A percentile compares a stretch with the other conserved stretches of the same genome.
Conservation (phyloP, 2,797 vertebrate species). For the Graptemys geographica region DNA sequence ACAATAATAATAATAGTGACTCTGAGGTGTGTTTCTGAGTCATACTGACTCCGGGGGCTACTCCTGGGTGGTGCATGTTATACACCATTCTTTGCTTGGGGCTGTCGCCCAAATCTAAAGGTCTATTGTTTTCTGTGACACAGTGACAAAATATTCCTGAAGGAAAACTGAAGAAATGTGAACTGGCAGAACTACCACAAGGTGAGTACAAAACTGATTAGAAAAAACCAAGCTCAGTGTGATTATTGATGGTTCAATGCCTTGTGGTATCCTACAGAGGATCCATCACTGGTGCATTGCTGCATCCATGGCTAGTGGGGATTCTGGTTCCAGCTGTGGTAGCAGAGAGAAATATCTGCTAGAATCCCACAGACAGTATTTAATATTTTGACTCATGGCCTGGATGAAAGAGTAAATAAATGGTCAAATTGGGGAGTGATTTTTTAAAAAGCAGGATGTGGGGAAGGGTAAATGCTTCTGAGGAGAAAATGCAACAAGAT, state of each 20-base stretch:
- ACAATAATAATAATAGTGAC: accelerated
- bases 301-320: background rate
- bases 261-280: background rate
- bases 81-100: background rate
- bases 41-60: background rate
- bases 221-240: background rate
- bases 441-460: background rate
- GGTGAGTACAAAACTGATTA: background rate
- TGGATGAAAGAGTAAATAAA: background rate
- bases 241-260: background rate
- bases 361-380: background rate
- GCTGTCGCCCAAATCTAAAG: background rate
- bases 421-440: conserved; percentile 19
- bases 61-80: background rate
- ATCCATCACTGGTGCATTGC: background rate
- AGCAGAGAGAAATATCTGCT: background rate
- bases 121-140: background rate
- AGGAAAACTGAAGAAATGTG: accelerated
- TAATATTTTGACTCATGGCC: background rate
- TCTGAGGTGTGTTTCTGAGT: background rate
- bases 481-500: background rate
- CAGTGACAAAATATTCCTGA: background rate
- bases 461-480: background rate
- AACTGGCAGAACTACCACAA: background rate
- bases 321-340: background rate